Evolutionary conservation across 2,113 vertebrate species (phyloP).

Genomic region (Orthonyx spaldingii): DNA sequence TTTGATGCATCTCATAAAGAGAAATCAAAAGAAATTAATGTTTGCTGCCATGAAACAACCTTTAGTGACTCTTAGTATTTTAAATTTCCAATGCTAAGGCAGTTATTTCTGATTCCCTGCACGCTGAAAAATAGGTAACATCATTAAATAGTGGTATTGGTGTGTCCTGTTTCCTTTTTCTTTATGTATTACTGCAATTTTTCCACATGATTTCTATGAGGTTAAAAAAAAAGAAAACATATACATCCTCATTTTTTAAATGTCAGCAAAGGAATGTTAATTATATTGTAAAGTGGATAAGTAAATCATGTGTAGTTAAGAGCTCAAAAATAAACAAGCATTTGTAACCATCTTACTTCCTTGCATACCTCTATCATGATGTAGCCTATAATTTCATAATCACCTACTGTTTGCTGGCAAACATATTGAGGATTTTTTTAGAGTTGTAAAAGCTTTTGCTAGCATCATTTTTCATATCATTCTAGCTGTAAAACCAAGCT

Average conservation of each 20-base stretch:
- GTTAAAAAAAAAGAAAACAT: not conserved
- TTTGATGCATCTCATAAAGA: not conserved
- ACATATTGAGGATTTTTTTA: not conserved
- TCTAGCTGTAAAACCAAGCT: constrained; percentile 2
- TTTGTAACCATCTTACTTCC: constrained; percentile 13
- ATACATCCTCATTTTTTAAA: not conserved
- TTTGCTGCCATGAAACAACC: not conserved
- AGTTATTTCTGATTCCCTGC: not conserved
- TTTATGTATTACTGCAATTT: constrained; percentile 24
- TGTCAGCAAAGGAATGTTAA: constrained; percentile 1
- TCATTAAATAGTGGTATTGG: not conserved
- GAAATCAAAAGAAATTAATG: not conserved
- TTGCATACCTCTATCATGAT: not conserved
- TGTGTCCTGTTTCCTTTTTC: not conserved
- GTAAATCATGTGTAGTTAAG: not conserved
- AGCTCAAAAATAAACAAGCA: constrained; percentile 25
- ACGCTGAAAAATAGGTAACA: not conserved
- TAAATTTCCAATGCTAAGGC: not conserved
- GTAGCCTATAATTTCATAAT: constrained; percentile 26
- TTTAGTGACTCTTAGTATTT: not conserved
- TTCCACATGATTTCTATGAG: not conserved
- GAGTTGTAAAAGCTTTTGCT: constrained; percentile 32
- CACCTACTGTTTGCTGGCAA: constrained; percentile 37
- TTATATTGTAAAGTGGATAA: constrained; percentile 30
- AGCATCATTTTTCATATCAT: not conserved